Conservation (phyloP, 2,113 vertebrate species). For the Anthoscopus minutus region DNA sequence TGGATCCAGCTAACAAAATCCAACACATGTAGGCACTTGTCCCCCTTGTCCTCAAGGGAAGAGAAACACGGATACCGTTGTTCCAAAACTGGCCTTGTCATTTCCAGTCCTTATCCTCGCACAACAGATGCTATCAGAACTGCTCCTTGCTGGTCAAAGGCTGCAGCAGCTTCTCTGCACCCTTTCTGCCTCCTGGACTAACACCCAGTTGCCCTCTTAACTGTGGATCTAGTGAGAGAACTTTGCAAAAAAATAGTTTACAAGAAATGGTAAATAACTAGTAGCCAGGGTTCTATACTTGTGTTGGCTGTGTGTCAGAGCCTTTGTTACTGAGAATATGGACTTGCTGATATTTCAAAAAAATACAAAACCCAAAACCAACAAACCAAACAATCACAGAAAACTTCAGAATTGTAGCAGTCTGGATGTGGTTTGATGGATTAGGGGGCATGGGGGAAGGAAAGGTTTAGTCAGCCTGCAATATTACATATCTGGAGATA, state of each 20-base stretch:
- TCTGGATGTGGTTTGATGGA: not conserved
- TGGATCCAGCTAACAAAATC: conserved; percentile 72
- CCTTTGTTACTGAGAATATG: not conserved
- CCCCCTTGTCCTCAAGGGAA: conserved; percentile 49
- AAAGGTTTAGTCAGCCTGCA: not conserved
- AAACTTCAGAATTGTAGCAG: not conserved
- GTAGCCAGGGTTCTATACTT: not conserved
- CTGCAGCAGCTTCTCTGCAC: not conserved
- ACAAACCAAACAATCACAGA: not conserved
- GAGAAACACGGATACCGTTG: conserved; percentile 45
- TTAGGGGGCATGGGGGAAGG: not conserved
- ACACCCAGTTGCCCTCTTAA: not conserved
- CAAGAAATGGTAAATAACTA: not conserved
- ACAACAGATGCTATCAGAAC: conserved; percentile 16
- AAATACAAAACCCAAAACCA: not conserved
- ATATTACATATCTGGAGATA: not conserved
- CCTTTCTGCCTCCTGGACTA: not conserved
- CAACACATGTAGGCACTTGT: conserved; percentile 71
- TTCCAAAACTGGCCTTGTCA: conserved; percentile 27
- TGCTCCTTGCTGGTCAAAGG: not conserved
- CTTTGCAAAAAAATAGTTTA: not conserved
- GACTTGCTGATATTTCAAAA: not conserved
- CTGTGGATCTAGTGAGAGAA: not conserved
- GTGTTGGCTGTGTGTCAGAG: not conserved
- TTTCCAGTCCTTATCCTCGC: not conserved